Evolutionary conservation across 2,888 invertebrate species (phyloP), one percentile per base, ranked within the genome.

Genomic region (Amblyjoppa proteus): DNA sequence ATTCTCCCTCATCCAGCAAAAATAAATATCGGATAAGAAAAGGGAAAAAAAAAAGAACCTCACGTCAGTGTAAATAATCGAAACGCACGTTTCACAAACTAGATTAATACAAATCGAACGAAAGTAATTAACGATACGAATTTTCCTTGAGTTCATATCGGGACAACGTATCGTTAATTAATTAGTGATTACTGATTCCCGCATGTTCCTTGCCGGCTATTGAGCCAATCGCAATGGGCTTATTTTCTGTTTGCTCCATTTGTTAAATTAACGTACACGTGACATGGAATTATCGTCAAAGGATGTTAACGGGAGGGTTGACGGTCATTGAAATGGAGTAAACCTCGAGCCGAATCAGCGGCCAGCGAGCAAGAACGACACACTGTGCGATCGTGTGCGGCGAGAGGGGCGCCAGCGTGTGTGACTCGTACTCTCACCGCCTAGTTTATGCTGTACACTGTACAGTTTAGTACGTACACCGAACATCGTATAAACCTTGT

Each of bases 401-500:
- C 16, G 16, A 16, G 31, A 34, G 34, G n/a, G 34, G 45, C 31
- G 45, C 49, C 34, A 49, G 38, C 34, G 69, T 38, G 71, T 61
- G 58, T 34, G 31, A 34, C 73, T 61, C 58, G 16, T 64, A 16
- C 61, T 31, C 76, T 31, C 71, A 74, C 51, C 69, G 25, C 4
- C 73, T 77, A 70, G 81, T 84, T 84, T 81, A 77, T 78, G 81
- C 78, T 77, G 66, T 81, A 84, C 81, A 34, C 20, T 73, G 61
- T 64, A 78, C 84, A 70, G 73, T 84, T 77, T 78, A 81, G 84
- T 84, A 56, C 66, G 73, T 70, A 84, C 77, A 78, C 64, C 31
- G 74, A 77, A 78, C 84, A 81, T 84, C 77, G 77, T 66, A 81
- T 81, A 78, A 81, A 81, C 81, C 84, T 81, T 84, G 84, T 84